Evolutionary conservation across 2,888 invertebrate species (phyloP).

Genomic region (Eremobia ochroleuca): DNA sequence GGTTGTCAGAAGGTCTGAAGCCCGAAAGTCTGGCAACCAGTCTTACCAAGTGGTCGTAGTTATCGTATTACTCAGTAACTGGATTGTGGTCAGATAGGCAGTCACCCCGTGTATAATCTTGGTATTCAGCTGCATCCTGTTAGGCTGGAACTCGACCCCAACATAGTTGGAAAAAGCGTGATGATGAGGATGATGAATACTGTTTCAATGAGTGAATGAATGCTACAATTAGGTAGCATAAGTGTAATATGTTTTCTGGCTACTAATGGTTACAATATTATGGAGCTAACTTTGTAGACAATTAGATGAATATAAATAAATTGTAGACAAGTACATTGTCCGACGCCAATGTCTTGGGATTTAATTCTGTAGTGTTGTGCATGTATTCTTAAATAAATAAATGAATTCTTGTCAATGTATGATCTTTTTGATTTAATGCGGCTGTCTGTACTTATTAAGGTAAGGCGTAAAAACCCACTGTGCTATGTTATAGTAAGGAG

Average conservation of each 20-base stretch:
- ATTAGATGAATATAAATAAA: too few relatives aligned
- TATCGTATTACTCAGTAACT: neutral
- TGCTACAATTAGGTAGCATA: neutral
- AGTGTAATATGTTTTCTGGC: neutral
- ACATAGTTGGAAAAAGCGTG: too few relatives aligned
- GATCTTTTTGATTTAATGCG: neutral
- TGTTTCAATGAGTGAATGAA: neutral
- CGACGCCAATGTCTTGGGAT: too few relatives aligned
- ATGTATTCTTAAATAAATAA: too few relatives aligned
- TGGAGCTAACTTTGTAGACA: neutral
- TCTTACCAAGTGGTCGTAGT: neutral
- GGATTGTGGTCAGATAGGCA: neutral
- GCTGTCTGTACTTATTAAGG: slow-evolving; percentile 20
- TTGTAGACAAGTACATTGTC: too few relatives aligned
- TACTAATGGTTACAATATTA: neutral
- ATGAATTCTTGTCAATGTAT: neutral
- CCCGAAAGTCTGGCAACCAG: neutral
- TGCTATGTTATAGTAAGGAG: slow-evolving; percentile 1
- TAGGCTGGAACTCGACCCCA: too few relatives aligned
- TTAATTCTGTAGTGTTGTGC: too few relatives aligned
- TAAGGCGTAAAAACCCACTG: slow-evolving; percentile 22
- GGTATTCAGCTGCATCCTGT: too few relatives aligned
- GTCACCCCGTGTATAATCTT: too few relatives aligned
- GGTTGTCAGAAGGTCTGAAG: neutral
- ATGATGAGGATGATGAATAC: neutral